Evolutionary conservation across 2,888 invertebrate genomes (phyloP), one percentile per base, ranked within the genome.

Genomic region (Chrysopilus asiliformis): DNA sequence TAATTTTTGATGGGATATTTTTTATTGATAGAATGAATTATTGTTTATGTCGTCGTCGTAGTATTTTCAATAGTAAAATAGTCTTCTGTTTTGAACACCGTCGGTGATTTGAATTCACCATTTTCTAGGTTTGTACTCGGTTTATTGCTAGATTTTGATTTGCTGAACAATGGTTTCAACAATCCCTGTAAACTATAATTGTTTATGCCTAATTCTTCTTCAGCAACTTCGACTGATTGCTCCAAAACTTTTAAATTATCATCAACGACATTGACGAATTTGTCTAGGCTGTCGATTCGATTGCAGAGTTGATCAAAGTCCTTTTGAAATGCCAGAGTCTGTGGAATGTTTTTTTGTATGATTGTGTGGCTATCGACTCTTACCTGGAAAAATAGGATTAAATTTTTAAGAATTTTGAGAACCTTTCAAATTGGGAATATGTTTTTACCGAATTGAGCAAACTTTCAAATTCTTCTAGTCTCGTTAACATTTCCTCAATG

Each of bases 401-500:
- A 48, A 9, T n/a, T 27, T 22, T 10, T 10, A 31, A 12, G 12
- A 18, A 47, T 50, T 50, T 42, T 49, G 51, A 16, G 5, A 17
- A 16, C 9, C n/a, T 35, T 28, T 28, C 9, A 24, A 14, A 29
- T 9, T 37, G 22, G 29, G 20, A 9, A 4, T 9, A 15, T 16
- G 57, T 43, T 47, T 67, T 62, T 42, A 76, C 68, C 56, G 72
- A 70, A 43, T 71, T 67, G 20, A 76, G 52, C 30, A 76, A 67
- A 45, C 72, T 73, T 44, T 74, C 70, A 43, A 76, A 66, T 53
- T 77, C 77, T 55, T 77, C 77, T 16, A 77, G 59, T 41, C 77
- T 64, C 1, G 74, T 73, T 33, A 76, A 53, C 73, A 77, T 76
- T 49, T 76, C 75, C 45, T 77, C 77, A 28, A 77, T 69, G 39